Conservation (phyloP, 2,113 vertebrate species). For the Gadus chalcogrammus region DNA sequence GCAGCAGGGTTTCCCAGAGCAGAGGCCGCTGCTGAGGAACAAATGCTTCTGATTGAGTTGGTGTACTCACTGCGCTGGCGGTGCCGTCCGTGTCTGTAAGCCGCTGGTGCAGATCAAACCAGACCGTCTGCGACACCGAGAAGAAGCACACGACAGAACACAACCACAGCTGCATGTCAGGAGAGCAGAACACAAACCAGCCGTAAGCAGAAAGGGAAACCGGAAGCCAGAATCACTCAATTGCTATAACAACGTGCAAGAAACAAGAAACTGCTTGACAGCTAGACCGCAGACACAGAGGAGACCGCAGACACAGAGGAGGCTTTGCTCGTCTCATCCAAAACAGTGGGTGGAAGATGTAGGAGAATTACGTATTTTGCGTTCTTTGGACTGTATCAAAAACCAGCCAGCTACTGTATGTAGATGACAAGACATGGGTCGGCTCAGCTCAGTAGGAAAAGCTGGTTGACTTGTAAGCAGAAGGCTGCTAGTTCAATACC, state of each 20-base stretch:
- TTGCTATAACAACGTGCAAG: not conserved
- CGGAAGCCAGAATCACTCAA: not conserved
- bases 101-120: constrained; percentile 95
- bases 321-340: too few species aligned
- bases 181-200: not conserved
- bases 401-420: too few species aligned
- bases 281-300: not conserved
- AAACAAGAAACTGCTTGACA: not conserved
- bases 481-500: too few species aligned
- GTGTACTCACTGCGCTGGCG: constrained; percentile 81
- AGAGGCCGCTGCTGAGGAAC: not conserved
- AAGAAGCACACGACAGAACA: not conserved
- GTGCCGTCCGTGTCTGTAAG: constrained; percentile 87
- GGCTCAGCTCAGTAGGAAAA: too few species aligned
- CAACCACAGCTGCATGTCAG: not conserved
- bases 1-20: too few species aligned
- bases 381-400: too few species aligned
- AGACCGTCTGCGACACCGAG: constrained; percentile 80
- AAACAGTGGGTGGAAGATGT: too few species aligned
- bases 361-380: too few species aligned
- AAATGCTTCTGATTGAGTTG: constrained; percentile 16
- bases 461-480: too few species aligned
- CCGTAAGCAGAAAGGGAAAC: not conserved
- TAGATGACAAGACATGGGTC: too few species aligned
- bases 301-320: not conserved